These are phyloP conservation scores for Rhamphomyia laevipes DNA, from an alignment of 2,888 invertebrate species.

Conservation along the genomic window DNA sequence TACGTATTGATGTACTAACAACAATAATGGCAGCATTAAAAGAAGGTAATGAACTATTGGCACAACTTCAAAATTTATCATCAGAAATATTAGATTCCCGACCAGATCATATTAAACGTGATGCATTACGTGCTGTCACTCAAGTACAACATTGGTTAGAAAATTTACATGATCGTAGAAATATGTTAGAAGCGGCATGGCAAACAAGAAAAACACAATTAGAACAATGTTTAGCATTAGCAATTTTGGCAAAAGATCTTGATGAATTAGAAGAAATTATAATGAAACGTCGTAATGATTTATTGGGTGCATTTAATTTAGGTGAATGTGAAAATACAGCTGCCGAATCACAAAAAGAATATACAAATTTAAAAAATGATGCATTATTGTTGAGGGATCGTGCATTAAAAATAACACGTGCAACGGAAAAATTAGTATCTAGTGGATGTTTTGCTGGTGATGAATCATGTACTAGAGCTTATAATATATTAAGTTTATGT, in stretches of 20 bases:
- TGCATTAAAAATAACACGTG: slow-evolving; percentile 62
- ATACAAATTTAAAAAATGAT: slow-evolving; percentile 55
- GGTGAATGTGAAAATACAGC: slow-evolving; percentile 62
- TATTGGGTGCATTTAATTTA: slow-evolving; percentile 42
- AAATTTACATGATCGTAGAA: slow-evolving; percentile 60
- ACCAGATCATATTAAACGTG: slow-evolving; percentile 47
- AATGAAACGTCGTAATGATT: slow-evolving; percentile 41
- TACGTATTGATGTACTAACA: slow-evolving; percentile 59
- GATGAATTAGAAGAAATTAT: slow-evolving; percentile 50
- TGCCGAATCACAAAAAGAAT: slow-evolving; percentile 53
- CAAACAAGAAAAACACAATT: slow-evolving; percentile 58
- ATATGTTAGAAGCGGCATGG: slow-evolving; percentile 56
- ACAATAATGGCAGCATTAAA: slow-evolving; percentile 68
- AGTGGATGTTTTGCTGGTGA: slow-evolving; percentile 59
- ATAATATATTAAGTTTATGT: slow-evolving; percentile 50
- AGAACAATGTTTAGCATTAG: slow-evolving; percentile 65
- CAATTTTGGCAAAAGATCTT: slow-evolving; percentile 60
- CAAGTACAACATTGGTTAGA: slow-evolving; percentile 67
- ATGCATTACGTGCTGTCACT: slow-evolving; percentile 42
- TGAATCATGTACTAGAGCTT: slow-evolving; percentile 53
- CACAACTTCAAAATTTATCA: slow-evolving; percentile 50
- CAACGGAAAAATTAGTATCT: slow-evolving; percentile 61
- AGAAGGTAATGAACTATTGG: slow-evolving; percentile 63
- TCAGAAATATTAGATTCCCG: slow-evolving; percentile 65
- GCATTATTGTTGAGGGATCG: slow-evolving; percentile 63